These are phyloP conservation scores for Ips typographus DNA, from an alignment of 1,140 invertebrate genomes.

Conservation along the genomic window DNA sequence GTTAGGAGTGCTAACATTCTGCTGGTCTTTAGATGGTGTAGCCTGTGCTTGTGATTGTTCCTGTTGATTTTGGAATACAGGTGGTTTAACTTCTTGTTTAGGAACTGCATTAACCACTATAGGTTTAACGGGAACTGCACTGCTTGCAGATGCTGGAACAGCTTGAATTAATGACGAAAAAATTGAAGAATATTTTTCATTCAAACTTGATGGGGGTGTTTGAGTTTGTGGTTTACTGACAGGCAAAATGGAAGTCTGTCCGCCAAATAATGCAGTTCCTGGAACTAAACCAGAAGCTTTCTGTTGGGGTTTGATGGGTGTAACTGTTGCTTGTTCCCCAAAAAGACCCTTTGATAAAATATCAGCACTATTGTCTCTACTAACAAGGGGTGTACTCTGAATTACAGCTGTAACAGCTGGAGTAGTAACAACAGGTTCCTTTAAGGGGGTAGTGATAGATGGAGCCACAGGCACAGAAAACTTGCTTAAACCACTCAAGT, in stretches of 20 bases:
- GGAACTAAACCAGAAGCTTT: conserved; percentile 4
- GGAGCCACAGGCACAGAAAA: not conserved
- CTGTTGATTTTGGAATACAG: conserved; percentile 6
- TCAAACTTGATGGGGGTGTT: not conserved
- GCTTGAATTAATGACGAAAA: conserved; percentile 27
- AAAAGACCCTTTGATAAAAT: conserved; percentile 5
- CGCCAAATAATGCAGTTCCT: conserved; percentile 37
- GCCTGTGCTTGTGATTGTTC: not conserved
- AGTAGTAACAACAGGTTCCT: not conserved
- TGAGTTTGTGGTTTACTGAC: conserved; percentile 11
- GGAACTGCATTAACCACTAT: conserved; percentile 13
- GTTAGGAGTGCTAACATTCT: not conserved
- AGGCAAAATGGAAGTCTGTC: conserved; percentile 37
- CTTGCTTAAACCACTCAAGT: conserved; percentile 49
- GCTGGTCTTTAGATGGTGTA: not conserved
- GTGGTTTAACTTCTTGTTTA: conserved; percentile 8
- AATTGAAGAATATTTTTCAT: conserved; percentile 36
- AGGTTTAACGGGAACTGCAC: conserved; percentile 16
- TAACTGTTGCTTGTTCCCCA: conserved; percentile 17
- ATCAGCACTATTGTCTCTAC: not conserved
- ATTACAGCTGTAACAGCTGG: not conserved
- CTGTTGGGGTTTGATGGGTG: conserved; percentile 30
- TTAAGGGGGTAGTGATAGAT: not conserved
- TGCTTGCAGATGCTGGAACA: not conserved
- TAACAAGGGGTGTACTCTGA: conserved; percentile 25